Conservation (phyloP, 1,140 invertebrate species). For the Bilobella aurantiaca region DNA sequence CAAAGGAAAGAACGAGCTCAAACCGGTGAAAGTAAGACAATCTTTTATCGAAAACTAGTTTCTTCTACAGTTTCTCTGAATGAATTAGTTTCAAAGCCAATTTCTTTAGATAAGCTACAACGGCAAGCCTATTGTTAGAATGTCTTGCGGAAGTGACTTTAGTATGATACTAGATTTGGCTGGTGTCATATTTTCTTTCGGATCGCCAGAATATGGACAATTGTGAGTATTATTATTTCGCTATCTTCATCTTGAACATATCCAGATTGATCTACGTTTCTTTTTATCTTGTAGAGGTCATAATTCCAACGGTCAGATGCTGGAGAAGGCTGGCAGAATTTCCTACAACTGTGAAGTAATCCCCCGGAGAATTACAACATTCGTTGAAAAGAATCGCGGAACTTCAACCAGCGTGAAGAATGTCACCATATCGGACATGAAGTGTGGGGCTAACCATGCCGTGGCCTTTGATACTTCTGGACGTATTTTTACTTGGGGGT, state of each 20-base stretch:
- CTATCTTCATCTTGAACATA: neutral
- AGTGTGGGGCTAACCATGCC: conserved; percentile 81
- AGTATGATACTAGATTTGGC: conserved; percentile 80
- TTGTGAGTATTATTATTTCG: conserved; percentile 47
- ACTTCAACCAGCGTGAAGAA: conserved; percentile 71
- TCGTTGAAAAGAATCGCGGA: conserved; percentile 78
- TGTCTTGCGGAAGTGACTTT: conserved; percentile 84
- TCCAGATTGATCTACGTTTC: neutral
- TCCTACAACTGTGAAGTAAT: conserved; percentile 71
- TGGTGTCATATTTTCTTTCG: conserved; percentile 79
- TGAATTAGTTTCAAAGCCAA: conserved; percentile 1
- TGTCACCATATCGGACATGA: conserved; percentile 77
- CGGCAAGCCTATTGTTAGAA: conserved; percentile 67
- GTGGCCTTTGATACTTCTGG: conserved; percentile 77
- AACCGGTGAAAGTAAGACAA: conserved; percentile 61
- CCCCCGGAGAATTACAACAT: conserved; percentile 72
- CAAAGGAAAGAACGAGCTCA: conserved; percentile 51
- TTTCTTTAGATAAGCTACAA: conserved; percentile 42
- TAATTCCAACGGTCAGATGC: conserved; percentile 87
- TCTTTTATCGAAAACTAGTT: neutral
- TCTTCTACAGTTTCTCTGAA: too few species aligned
- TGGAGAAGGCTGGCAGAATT: conserved; percentile 76
- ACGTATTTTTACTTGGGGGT: conserved; percentile 84
- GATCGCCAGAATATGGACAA: conserved; percentile 83
- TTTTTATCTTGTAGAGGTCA: conserved; percentile 50